Base-by-base conservation (phyloP, 2,888 invertebrate genomes). In the Ceriagrion tenellum region DNA sequence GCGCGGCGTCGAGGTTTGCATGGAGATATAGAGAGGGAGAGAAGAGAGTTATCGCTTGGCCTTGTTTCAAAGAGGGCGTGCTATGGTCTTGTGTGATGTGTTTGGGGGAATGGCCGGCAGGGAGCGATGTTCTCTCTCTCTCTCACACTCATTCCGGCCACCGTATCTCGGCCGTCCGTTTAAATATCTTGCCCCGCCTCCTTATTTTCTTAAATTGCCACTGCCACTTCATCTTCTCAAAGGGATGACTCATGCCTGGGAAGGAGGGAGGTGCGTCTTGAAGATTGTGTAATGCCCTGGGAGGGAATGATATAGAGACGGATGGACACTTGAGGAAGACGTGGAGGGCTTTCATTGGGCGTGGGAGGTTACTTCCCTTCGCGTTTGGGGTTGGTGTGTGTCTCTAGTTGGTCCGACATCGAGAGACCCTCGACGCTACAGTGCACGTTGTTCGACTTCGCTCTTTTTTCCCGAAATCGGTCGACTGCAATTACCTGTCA, bases 131-230 rank as follows among this genome's bases (percentile, higher is more conserved):
- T 18, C 35, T 35, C 35, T 81, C 74, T 35, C 13, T 81, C 13
- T 35, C 35, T 81, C 74, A 16, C 13, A 35, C 13, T 16, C 35
- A n/a, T n/a, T 26, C 26, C 69, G 23, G 4, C 26, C 69, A n/a
- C n/a, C 69, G 69, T 35, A 35, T 81, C 81, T 35, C 18, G 30
- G n/a, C 69, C 69, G 26, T 13, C 20, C 69, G n/a, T 69, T 59
- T 59, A 59, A 59, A 59, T 59, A 59, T 59, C 59, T 69, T 8
- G n/a, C 69, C 18, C 26, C 23, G 69, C 26, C 69, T 26, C 26
- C 69, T 69, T 69, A 69, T 69, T 23, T 69, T 69, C 69, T 81
- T 81, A 81, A 81, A 81, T 81, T 81, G 81, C 59, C 59, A 59
- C 35, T 81, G 47, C 47, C 47, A 47, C 47, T 47, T 47, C 47